A percentile compares a stretch with the other conserved stretches of the same genome.
phyloP scores from a whole-genome alignment of 2,113 vertebrate genomes.

The Lipophrys pholis region DNA sequence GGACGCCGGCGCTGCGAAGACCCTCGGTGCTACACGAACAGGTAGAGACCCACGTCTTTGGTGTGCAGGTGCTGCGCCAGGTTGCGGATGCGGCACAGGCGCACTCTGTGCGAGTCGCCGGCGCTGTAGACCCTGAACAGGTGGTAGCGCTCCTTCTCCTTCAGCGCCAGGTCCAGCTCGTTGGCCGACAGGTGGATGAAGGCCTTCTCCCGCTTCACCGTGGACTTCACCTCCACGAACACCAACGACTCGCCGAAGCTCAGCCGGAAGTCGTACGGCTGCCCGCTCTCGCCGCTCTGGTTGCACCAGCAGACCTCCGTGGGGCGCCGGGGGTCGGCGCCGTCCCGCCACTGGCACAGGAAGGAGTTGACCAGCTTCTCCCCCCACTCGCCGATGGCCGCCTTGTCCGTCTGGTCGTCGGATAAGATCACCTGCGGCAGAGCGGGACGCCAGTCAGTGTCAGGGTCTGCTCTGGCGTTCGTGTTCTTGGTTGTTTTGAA shows the following conservation, averaged over 20 bases:
- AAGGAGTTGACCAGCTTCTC: conserved; percentile 84
- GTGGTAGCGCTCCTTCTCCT: conserved; percentile 80
- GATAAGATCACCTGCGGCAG: conserved; percentile 67
- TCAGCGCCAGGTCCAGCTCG: conserved; percentile 84
- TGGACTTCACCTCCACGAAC: conserved; percentile 85
- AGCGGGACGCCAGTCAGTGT: too few species aligned
- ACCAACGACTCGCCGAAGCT: conserved; percentile 59
- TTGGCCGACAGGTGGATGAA: conserved; percentile 83
- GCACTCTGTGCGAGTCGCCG: conserved; percentile 75
- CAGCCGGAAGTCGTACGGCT: conserved; percentile 83
- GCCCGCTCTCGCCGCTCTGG: conserved; percentile 79
- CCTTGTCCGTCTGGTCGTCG: conserved; percentile 57
- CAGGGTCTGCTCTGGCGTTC: too few species aligned
- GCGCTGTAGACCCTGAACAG: conserved; percentile 82
- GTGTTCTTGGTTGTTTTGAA: too few species aligned
- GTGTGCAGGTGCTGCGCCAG: conserved; percentile 85
- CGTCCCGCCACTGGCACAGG: conserved; percentile 80
- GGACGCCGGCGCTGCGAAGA: too few species aligned
- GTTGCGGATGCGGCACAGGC: conserved; percentile 82
- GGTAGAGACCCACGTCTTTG: conserved; percentile 80
- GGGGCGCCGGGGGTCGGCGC: conserved; percentile 57
- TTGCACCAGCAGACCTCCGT: conserved; percentile 79
- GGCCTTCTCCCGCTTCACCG: conserved; percentile 76
- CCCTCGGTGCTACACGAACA: conserved; percentile 72
- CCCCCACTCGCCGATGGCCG: conserved; percentile 80